phyloP scores from a whole-genome alignment of 2,888 invertebrate genomes.

The Megalurothrips usitatus region DNA sequence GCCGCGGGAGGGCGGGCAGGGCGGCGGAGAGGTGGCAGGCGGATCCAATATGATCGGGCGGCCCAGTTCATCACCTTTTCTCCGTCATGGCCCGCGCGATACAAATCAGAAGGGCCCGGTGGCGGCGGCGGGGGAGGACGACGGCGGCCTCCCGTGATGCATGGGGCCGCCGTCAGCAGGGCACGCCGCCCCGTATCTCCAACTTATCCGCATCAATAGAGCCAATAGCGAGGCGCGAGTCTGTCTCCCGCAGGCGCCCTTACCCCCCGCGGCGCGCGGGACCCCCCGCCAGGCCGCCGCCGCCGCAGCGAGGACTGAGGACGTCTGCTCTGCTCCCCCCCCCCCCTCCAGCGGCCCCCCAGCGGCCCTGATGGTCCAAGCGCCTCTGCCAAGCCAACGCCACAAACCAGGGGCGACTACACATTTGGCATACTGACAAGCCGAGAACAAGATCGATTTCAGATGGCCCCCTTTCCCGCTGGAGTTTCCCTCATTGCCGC shows the following conservation, averaged over 20 bases:
- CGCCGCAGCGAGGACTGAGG: no score
- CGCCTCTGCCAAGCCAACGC: not conserved
- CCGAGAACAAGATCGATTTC: not conserved
- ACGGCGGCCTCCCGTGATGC: no score
- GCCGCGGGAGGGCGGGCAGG: not conserved
- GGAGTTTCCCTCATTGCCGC: no score
- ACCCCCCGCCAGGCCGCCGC: no score
- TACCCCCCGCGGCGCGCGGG: no score
- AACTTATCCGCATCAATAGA: not conserved
- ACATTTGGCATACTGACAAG: conserved; percentile 20
- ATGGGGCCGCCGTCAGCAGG: no score
- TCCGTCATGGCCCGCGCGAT: not conserved
- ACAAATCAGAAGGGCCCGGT: not conserved
- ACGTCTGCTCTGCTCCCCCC: no score
- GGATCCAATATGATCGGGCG: conserved; percentile 6
- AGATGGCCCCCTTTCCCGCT: not conserved
- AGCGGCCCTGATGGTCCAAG: no score
- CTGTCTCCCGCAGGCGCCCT: not conserved
- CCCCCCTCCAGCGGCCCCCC: no score
- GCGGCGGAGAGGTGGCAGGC: not conserved
- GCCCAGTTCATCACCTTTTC: conserved; percentile 20
- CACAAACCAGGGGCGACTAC: conserved; percentile 5
- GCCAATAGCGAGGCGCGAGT: not conserved
- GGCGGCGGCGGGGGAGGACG: no score
- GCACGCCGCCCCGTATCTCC: not conserved